Evolutionary conservation across 35 echinoderm and acorn worm genomes (phyloP).

Genomic region (Ptychodera flava): DNA sequence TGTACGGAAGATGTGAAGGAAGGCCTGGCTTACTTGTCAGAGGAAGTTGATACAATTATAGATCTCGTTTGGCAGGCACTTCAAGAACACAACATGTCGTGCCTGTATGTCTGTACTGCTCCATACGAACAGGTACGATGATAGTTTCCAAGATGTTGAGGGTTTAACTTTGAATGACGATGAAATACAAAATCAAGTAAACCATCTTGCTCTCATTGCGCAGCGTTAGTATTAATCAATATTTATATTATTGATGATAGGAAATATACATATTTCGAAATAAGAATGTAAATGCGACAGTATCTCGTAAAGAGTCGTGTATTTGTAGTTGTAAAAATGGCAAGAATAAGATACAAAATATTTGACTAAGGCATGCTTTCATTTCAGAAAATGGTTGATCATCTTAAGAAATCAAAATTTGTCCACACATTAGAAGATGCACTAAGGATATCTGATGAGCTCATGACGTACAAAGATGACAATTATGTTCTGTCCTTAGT

Average conservation of each 20-base stretch:
- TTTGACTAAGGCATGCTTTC: no score
- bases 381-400: no score
- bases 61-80: neutral
- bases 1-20: neutral
- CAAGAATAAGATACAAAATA: no score
- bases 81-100: neutral
- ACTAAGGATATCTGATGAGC: neutral
- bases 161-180: no score
- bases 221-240: neutral
- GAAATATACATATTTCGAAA: neutral
- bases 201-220: no score
- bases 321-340: no score
- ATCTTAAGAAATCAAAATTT: no score
- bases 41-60: neutral
- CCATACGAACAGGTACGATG: neutral
- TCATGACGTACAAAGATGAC: neutral
- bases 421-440: no score
- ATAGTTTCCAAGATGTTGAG: neutral
- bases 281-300: no score
- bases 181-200: no score
- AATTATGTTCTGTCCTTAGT: neutral
- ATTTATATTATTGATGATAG: neutral
- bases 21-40: neutral
- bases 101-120: neutral
- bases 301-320: neutral